Evolutionary conservation across 2,113 vertebrate species (phyloP), one percentile per base, ranked within the genome.

Genomic region (Pedetes capensis): DNA sequence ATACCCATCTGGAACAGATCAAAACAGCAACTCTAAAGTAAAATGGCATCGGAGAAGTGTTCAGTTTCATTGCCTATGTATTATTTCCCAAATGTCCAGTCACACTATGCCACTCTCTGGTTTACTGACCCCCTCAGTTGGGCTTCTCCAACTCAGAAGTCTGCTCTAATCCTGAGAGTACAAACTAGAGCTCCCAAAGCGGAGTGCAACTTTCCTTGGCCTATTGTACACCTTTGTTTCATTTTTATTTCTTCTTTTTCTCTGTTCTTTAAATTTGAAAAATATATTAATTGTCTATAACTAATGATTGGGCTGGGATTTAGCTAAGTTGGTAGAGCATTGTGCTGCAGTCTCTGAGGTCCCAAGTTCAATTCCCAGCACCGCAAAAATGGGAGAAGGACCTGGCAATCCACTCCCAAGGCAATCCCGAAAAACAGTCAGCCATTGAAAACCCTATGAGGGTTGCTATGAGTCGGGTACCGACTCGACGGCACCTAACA

Each of bases 111-210:
- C 29, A 18, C 32, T 75, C 42, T 12, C 51, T 49, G 27, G 1
- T 47, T 47, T 63, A 13, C 12, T 49, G 27, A 5, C 11, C 29
- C 57, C 42, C 32, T 64, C 4, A 9, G 61, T 51, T 74, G 14
- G 12, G 22, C 23, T 37, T 29, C 18, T 20, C 8, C 18, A 0
- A 1, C 29, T 34, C 39, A 34, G 7, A 66, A 9, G 8, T 23
- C 59, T 44, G 16, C 68, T 83, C 5, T 34, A 2, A 7, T 25
- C 2, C 3, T 0, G 11, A 34, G 6, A 34, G 1, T 25, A 16
- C 20, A 57, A 34, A 25, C 6, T 34, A 17, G 9, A 34, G 8
- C 17, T 5, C 4, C 1, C 1, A 29, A 42, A 42, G 8, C 14
- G 12, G 4, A 32, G 2, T 16, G 6, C 5, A 88, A n/a, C 17